Percentiles rank a stretch among this genome's conserved stretches.
Evolutionary conservation across 2,113 vertebrate species (phyloP).

Genomic region (Megaceryle torquata): DNA sequence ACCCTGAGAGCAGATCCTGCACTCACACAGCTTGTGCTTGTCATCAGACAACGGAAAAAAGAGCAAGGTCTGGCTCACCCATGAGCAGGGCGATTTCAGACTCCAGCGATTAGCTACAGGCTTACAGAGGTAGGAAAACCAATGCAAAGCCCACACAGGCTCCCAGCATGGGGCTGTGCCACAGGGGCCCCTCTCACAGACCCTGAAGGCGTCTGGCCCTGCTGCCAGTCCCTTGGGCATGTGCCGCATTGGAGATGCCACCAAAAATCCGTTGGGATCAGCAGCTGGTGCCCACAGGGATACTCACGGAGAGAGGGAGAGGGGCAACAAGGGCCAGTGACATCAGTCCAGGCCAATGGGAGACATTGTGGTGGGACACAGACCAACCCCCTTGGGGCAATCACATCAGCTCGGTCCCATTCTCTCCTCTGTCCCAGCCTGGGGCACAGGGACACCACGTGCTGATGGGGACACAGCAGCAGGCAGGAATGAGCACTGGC

Average conservation of each 20-base stretch:
- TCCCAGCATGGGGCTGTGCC: neutral
- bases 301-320: neutral
- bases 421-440: neutral
- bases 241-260: rapidly evolving
- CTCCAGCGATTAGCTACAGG: neutral
- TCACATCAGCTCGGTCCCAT: neutral
- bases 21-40: rapidly evolving
- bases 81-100: neutral
- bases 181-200: neutral
- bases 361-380: neutral
- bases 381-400: rapidly evolving
- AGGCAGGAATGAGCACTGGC: rapidly evolving
- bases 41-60: neutral
- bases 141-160: rapidly evolving
- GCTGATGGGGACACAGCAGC: neutral
- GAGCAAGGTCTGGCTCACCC: neutral
- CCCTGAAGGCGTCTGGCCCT: neutral
- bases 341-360: neutral
- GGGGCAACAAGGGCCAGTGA: neutral
- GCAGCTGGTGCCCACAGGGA: neutral
- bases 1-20: neutral
- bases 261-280: neutral
- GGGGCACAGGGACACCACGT: neutral
- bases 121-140: neutral
- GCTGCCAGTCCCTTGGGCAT: neutral